Conservation (phyloP, 2,113 vertebrate genomes). For the Nesogale talazaci region DNA sequence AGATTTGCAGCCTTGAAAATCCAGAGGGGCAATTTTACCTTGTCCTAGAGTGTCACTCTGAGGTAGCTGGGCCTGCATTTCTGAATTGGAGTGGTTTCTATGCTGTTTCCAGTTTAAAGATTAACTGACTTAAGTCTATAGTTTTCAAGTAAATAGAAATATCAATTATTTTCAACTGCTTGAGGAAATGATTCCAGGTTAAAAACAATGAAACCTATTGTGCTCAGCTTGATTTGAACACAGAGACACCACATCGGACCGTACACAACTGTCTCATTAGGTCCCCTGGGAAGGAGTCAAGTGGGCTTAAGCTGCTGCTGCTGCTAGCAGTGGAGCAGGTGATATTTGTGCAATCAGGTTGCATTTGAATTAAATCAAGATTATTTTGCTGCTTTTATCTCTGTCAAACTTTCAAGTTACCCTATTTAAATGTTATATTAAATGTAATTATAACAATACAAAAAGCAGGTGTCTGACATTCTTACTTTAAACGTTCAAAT, state of each 20-base stretch:
- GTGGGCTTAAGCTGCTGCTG: not conserved
- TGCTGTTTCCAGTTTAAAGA: not conserved
- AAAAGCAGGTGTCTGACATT: not conserved
- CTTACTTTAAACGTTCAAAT: constrained; percentile 5
- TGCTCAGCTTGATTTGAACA: too few species aligned
- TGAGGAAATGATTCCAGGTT: not conserved
- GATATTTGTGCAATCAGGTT: not conserved
- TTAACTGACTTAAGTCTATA: not conserved
- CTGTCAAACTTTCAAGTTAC: not conserved
- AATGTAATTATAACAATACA: not conserved
- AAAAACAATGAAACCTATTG: not conserved
- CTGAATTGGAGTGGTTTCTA: too few species aligned
- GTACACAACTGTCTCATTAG: too few species aligned
- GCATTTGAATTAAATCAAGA: too few species aligned
- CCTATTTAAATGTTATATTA: not conserved
- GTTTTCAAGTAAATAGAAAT: not conserved
- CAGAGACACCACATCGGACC: too few species aligned
- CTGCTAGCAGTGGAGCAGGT: not conserved
- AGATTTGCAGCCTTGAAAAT: too few species aligned
- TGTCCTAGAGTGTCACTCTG: too few species aligned
- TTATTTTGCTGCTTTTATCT: not conserved
- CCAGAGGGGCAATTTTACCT: too few species aligned
- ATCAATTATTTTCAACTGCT: not conserved
- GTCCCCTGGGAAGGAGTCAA: too few species aligned
- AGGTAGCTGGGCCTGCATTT: too few species aligned